Percentiles rank a stretch among this genome's conserved stretches.
These are phyloP conservation scores for Jordanella pulchra DNA, from an alignment of 2,797 vertebrate species.

Conservation along the genomic window DNA sequence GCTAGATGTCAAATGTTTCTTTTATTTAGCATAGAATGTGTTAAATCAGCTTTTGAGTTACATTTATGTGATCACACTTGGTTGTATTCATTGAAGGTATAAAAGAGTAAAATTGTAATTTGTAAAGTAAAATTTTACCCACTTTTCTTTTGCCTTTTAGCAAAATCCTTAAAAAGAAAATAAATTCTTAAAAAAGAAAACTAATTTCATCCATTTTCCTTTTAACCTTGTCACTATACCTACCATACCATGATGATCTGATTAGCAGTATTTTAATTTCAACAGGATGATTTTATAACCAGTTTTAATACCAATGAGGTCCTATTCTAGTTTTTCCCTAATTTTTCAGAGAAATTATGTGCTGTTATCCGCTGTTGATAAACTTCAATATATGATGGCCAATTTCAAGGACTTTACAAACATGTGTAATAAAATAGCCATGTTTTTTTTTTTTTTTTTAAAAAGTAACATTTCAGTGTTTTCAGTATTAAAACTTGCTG, in stretches of 20 bases:
- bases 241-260: no score
- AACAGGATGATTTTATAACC: neutral
- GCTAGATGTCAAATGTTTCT: neutral
- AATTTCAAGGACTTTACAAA: neutral
- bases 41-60: neutral
- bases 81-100: constrained; percentile 51
- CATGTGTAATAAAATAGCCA: neutral
- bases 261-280: neutral
- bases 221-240: neutral
- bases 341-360: neutral
- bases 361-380: neutral
- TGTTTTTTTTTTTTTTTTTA: neutral
- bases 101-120: no score
- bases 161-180: no score
- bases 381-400: neutral
- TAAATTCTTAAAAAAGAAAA: no score
- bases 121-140: no score
- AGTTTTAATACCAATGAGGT: neutral
- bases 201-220: neutral
- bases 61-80: constrained; percentile 16
- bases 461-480: no score
- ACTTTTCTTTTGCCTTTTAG: no score
- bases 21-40: neutral
- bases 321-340: neutral
- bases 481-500: neutral